phyloP scores from a whole-genome alignment of 2,888 invertebrate genomes.

The Drosophila anomalipes region DNA sequence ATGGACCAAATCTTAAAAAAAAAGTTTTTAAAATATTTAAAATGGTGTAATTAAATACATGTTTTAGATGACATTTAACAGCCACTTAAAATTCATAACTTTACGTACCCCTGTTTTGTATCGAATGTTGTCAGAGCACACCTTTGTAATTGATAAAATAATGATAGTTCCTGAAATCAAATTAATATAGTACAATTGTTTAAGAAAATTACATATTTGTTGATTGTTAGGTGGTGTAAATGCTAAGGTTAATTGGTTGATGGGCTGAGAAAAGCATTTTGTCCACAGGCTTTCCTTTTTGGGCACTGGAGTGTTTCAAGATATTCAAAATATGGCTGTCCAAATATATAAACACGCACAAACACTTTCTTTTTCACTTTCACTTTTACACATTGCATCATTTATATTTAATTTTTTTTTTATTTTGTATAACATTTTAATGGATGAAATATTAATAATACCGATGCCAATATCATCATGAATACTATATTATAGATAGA shows the following conservation, averaged over 20 bases:
- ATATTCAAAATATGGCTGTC: background rate
- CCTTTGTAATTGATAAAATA: slow-evolving; percentile 7
- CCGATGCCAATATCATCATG: background rate
- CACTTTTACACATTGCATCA: background rate
- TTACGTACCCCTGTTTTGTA: slow-evolving; percentile 8
- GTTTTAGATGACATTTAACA: background rate
- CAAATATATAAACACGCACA: background rate
- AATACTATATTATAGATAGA: background rate
- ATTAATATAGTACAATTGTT: background rate
- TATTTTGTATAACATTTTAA: background rate
- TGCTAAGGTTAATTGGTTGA: background rate
- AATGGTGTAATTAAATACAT: background rate
- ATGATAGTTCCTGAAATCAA: slow-evolving; percentile 2
- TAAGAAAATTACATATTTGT: background rate
- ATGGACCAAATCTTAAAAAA: slow-evolving; percentile 7
- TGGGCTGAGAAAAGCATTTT: background rate
- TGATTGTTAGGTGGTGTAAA: background rate
- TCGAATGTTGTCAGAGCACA: slow-evolving; percentile 5
- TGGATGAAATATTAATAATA: background rate
- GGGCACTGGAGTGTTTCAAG: no score
- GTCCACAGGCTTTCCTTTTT: background rate
- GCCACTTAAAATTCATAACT: background rate
- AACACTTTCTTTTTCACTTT: slow-evolving; percentile 11
- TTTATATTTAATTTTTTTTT: background rate
- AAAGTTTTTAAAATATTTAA: background rate